phyloP scores from a whole-genome alignment of 2,797 vertebrate genomes.

The Sebastes diploproa region DNA sequence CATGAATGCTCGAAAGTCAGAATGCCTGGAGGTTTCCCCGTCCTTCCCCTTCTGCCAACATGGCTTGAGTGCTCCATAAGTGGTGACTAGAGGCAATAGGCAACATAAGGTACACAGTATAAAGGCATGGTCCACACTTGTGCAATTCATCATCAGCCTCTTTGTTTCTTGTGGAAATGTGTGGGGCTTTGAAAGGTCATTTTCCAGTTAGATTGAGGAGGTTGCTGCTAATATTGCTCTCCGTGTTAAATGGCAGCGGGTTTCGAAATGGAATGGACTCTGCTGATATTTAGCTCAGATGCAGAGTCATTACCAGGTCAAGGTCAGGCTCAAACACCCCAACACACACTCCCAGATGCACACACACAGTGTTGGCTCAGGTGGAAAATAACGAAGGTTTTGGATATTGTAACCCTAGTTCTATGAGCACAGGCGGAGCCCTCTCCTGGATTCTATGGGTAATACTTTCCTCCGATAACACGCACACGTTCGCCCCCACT shows the following conservation, averaged over 20 bases:
- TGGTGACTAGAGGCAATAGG: constrained; percentile 27
- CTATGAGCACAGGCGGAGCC: neutral
- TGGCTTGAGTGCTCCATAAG: neutral
- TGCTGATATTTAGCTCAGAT: constrained; percentile 39
- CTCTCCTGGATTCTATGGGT: neutral
- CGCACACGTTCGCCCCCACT: neutral
- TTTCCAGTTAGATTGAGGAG: constrained; percentile 35
- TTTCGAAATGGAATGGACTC: constrained; percentile 22
- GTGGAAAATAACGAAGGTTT: neutral
- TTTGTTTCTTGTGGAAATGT: constrained; percentile 33
- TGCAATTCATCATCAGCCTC: constrained; percentile 29
- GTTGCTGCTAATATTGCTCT: constrained; percentile 25
- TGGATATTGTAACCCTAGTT: neutral
- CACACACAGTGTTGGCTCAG: neutral
- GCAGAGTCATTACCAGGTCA: constrained; percentile 34
- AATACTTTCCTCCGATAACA: neutral
- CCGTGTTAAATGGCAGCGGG: constrained; percentile 43
- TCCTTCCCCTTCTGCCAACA: neutral
- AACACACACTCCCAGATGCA: neutral
- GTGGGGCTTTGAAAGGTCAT: constrained; percentile 57
- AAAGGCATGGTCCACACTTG: neutral
- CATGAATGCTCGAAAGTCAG: neutral
- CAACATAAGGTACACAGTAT: neutral
- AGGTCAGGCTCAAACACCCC: constrained; percentile 17
- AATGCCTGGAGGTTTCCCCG: neutral